A percentile compares a stretch with the other conserved stretches of the same genome.
These are phyloP conservation scores for Cyrtodaria siliqua DNA, from an alignment of 2,888 invertebrate genomes.

Conservation along the genomic window DNA sequence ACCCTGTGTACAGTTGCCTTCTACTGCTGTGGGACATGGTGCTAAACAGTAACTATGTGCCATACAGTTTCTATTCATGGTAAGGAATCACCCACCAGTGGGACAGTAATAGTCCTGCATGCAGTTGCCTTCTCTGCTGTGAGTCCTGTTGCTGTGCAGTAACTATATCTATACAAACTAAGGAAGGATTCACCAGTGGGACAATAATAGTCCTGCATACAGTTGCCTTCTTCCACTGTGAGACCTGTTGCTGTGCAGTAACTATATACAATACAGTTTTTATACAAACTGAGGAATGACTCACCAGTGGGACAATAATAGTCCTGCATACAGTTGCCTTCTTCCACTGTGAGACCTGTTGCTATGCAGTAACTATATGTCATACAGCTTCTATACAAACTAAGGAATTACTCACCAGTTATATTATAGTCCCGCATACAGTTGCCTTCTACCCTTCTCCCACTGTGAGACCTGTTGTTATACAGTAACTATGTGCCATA, in stretches of 20 bases:
- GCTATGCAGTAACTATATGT: too few species aligned
- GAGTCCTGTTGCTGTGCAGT: conserved; percentile 81
- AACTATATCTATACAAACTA: too few species aligned
- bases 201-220: conserved; percentile 84
- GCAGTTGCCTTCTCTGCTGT: conserved; percentile 81
- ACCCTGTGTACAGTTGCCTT: conserved; percentile 75
- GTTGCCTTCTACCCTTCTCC: too few species aligned
- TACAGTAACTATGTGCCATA: too few species aligned
- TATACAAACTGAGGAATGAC: too few species aligned
- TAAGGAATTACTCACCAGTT: too few species aligned
- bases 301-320: too few species aligned
- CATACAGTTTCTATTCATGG: too few species aligned
- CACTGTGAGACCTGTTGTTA: conserved; percentile 75
- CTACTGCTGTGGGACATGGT: conserved; percentile 74
- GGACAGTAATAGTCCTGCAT: conserved; percentile 84
- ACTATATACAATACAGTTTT: too few species aligned
- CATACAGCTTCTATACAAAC: too few species aligned
- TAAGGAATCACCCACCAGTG: conserved; percentile 65
- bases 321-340: conserved; percentile 75
- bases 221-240: conserved; percentile 79
- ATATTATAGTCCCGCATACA: too few species aligned
- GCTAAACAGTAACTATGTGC: too few species aligned
- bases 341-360: conserved; percentile 74
- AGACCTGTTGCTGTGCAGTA: conserved; percentile 82
- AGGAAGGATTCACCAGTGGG: conserved; percentile 70